A percentile compares a stretch with the other conserved stretches of the same genome.
These are phyloP conservation scores for Cynoglossus semilaevis DNA, from an alignment of 2,113 vertebrate species.

Conservation along the genomic window DNA sequence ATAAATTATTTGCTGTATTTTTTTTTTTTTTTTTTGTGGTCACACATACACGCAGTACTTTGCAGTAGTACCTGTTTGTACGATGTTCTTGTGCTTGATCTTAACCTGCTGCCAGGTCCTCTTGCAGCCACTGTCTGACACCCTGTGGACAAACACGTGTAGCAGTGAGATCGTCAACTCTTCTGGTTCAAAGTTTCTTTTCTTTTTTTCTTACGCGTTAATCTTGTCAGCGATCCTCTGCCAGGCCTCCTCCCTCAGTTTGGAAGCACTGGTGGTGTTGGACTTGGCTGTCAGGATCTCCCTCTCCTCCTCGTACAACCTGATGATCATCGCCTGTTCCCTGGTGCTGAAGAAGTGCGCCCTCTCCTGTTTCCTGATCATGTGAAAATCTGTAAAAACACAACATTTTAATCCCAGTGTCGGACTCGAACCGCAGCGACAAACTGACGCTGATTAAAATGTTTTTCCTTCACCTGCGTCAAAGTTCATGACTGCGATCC, in stretches of 20 bases:
- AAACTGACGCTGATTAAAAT: too few relatives aligned
- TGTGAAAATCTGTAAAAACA: slow-evolving; percentile 35
- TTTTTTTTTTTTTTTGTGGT: too few relatives aligned
- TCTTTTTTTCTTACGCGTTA: slow-evolving; percentile 43
- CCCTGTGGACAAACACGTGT: slow-evolving; percentile 28
- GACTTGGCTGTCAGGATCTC: slow-evolving; percentile 59
- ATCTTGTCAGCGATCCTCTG: slow-evolving; percentile 68
- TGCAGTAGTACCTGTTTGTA: slow-evolving; percentile 70
- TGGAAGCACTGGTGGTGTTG: slow-evolving; percentile 65
- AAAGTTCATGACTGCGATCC: slow-evolving; percentile 43
- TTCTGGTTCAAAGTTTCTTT: too few relatives aligned
- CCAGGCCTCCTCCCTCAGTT: slow-evolving; percentile 64
- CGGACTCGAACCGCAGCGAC: too few relatives aligned
- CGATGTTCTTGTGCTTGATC: slow-evolving; percentile 66
- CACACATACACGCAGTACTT: too few relatives aligned
- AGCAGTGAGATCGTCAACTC: too few relatives aligned
- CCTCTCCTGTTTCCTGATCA: slow-evolving; percentile 56
- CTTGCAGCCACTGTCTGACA: slow-evolving; percentile 63
- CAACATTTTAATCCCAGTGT: too few relatives aligned
- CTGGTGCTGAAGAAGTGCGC: slow-evolving; percentile 67
- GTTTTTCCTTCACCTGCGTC: slow-evolving; percentile 45
- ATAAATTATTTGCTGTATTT: too few relatives aligned
- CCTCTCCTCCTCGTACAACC: slow-evolving; percentile 63
- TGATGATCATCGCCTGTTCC: slow-evolving; percentile 63
- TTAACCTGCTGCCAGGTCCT: slow-evolving; percentile 69